Evolutionary conservation across 2,113 vertebrate species (phyloP).

Genomic region (Podilymbus podiceps): DNA sequence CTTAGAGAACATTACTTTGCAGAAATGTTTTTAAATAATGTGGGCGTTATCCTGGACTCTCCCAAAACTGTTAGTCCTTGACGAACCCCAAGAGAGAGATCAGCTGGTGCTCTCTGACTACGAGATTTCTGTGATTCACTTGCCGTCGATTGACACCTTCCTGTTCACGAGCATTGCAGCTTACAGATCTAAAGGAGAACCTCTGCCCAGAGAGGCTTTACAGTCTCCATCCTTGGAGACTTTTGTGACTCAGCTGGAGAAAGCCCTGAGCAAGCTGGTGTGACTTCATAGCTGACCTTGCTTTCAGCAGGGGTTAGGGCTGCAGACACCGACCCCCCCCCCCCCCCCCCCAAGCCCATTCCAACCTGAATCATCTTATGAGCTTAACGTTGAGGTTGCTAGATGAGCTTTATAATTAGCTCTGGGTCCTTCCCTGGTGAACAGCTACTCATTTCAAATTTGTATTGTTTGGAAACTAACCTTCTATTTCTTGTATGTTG

Average conservation of each 20-base stretch:
- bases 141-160: fast-evolving
- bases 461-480: neutral
- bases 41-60: neutral
- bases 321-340: no score
- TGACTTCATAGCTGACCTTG: neutral
- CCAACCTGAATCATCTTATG: neutral
- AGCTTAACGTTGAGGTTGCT: neutral
- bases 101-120: fast-evolving
- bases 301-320: neutral
- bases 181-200: neutral
- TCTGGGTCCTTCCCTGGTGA: neutral
- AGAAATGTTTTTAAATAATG: neutral
- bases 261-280: neutral
- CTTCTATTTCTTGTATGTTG: neutral
- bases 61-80: neutral
- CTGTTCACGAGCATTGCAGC: fast-evolving
- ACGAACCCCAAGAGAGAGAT: neutral
- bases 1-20: neutral
- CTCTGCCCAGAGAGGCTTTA: neutral
- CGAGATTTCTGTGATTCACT: neutral
- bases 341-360: neutral
- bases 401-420: neutral
- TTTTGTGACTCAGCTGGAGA: neutral
- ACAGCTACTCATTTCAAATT: neutral
- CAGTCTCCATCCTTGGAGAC: neutral